Base-by-base conservation (phyloP, 2,113 vertebrate genomes). In the Cynocephalus volans region DNA sequence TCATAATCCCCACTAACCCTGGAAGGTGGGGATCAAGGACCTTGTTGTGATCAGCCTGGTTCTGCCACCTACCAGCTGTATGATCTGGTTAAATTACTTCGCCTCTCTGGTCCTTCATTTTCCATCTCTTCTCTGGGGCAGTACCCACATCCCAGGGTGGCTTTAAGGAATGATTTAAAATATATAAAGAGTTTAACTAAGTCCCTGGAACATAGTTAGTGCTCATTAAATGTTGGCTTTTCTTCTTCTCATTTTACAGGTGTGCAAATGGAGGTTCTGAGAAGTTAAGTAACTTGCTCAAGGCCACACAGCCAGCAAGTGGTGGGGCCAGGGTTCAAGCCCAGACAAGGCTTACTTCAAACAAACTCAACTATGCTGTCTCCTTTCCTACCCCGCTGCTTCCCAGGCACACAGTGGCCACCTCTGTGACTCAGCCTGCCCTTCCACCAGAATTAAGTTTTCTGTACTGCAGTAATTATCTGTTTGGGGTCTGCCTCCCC, bases 211-310 rank as follows among this genome's bases (percentile, higher is more conserved):
- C 24, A 4, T 21, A n/a, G 56, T 3, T 52, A 23, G 50, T 18
- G 60, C 62, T 58, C 58, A 48, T 50, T 60, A 58, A 82, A 36
- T 58, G 9, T 28, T 56, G 64, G 21, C 21, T 33, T 2, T 72
- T 64, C 41, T 33, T 56, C 13, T 24, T 90, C 48, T 82, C 58
- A 31, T 56, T 56, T 65, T 72, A 58, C 31, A 36, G 12, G 18
- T 65, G 26, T 81, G 28, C 52, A 80, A 54, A 54, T 56, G 31
- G 56, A 65, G 28, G 11, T 67, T 83, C 28, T n/a, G 15, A 83
- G 93, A 88, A n/a, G 76, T 64, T 91, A 19, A 21, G 50, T 24
- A 41, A 94, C 31, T 56, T 83, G n/a, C n/a, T 31, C 36, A 67
- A 67, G 31, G 15, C 36, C 21, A 45, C 77, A 56, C 69, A 67